Evolutionary conservation across 2,113 vertebrate genomes (phyloP).

Genomic region (Syngnathus typhle): DNA sequence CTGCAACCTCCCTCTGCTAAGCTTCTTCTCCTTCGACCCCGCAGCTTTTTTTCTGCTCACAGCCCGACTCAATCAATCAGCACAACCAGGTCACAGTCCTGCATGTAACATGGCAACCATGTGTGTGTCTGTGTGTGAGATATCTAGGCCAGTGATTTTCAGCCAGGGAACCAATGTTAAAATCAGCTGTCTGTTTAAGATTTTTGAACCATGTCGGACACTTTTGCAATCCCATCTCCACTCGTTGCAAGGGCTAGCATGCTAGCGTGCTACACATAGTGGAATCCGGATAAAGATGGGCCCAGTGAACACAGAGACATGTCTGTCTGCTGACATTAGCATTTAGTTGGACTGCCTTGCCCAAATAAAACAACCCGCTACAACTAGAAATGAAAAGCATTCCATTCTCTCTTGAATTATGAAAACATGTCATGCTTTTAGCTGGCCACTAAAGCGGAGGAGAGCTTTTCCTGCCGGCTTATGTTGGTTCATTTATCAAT

Average conservation of each 20-base stretch:
- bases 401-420: conserved; percentile 11
- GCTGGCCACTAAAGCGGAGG: conserved; percentile 1
- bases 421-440: conserved; percentile 27
- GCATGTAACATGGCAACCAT: conserved; percentile 53
- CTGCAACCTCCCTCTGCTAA: conserved; percentile 36
- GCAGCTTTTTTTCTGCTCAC: conserved; percentile 46
- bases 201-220: neutral
- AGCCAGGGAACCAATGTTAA: conserved; percentile 41
- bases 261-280: neutral
- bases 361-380: neutral
- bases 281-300: neutral
- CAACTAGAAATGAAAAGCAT: neutral
- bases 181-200: conserved; percentile 33
- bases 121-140: conserved; percentile 21
- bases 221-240: neutral
- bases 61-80: conserved; percentile 69
- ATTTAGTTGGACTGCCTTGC: neutral
- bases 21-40: conserved; percentile 49
- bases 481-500: conserved; percentile 40
- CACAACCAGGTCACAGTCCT: conserved; percentile 71
- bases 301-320: neutral
- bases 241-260: neutral
- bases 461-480: conserved; percentile 34
- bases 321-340: conserved; percentile 4
- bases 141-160: conserved; percentile 57